Conservation (phyloP, 2,888 invertebrate genomes). For the Cosmia pyralina region DNA sequence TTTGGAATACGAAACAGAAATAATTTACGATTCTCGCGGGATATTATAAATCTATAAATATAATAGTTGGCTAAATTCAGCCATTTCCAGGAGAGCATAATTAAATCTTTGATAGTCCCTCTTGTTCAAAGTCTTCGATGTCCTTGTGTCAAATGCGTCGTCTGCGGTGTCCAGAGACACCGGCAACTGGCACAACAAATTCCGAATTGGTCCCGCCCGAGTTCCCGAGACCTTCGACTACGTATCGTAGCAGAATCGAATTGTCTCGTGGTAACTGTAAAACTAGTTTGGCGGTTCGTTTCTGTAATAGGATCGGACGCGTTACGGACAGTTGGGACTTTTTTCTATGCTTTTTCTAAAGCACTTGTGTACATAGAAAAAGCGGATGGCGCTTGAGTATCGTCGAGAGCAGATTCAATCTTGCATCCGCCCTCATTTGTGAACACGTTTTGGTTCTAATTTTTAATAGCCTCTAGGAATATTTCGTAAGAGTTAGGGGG, state of each 20-base stretch:
- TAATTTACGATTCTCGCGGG: slow-evolving; percentile 52
- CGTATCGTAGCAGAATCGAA: slow-evolving; percentile 84
- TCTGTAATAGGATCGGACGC: slow-evolving; percentile 84
- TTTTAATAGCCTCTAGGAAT: slow-evolving; percentile 5
- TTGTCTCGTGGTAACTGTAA: slow-evolving; percentile 84
- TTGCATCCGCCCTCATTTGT: slow-evolving; percentile 69
- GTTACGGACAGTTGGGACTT: slow-evolving; percentile 73
- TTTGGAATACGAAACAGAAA: slow-evolving; percentile 54
- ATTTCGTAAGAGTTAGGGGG: background rate
- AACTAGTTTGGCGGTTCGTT: slow-evolving; percentile 85
- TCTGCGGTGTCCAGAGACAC: slow-evolving; percentile 50
- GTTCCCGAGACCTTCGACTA: slow-evolving; percentile 85
- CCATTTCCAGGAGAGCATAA: too few relatives aligned
- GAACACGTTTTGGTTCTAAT: slow-evolving; percentile 59
- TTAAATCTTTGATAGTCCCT: background rate
- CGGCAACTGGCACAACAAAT: slow-evolving; percentile 78
- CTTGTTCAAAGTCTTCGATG: slow-evolving; percentile 9
- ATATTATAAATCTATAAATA: slow-evolving; percentile 4
- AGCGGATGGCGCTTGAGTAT: slow-evolving; percentile 61
- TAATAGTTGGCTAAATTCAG: too few relatives aligned
- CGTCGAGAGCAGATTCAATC: slow-evolving; percentile 65
- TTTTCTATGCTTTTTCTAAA: slow-evolving; percentile 80
- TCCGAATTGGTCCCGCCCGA: slow-evolving; percentile 80
- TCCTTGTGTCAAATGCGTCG: slow-evolving; percentile 55
- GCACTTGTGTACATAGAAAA: slow-evolving; percentile 67